phyloP scores from a whole-genome alignment of 2,113 vertebrate species.

The Tenrec ecaudatus region DNA sequence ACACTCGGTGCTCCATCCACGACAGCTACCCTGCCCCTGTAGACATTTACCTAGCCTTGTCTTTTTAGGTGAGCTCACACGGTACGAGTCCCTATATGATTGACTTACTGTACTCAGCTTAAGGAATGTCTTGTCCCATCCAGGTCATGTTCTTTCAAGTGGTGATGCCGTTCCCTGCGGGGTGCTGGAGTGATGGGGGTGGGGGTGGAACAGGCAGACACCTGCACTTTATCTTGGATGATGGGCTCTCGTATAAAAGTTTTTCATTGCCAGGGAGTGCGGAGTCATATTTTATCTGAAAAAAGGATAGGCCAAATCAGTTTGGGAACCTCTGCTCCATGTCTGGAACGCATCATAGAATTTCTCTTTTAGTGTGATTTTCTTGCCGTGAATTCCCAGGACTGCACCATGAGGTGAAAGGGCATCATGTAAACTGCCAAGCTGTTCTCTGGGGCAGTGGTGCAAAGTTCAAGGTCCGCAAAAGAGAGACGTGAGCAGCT shows the following conservation, averaged over 20 bases:
- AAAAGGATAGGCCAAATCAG: no score
- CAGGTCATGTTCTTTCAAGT: neutral
- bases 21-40: neutral
- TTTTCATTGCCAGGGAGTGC: no score
- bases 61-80: neutral
- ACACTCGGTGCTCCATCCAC: neutral
- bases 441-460: neutral
- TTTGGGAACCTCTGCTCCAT: no score
- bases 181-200: no score
- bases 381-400: neutral
- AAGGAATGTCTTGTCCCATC: neutral
- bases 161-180: no score
- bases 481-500: neutral
- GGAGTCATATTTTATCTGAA: no score
- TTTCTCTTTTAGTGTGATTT: neutral
- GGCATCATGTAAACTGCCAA: fast-evolving
- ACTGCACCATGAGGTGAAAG: no score
- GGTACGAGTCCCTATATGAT: neutral
- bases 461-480: fast-evolving
- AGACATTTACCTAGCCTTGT: neutral
- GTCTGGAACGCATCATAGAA: neutral
- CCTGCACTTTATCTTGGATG: no score
- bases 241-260: no score
- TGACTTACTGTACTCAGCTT: neutral
- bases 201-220: no score